A percentile compares a stretch with the other conserved stretches of the same genome.
Evolutionary conservation across 2,797 vertebrate species (phyloP).

Genomic region (Coccyzus lansbergi): DNA sequence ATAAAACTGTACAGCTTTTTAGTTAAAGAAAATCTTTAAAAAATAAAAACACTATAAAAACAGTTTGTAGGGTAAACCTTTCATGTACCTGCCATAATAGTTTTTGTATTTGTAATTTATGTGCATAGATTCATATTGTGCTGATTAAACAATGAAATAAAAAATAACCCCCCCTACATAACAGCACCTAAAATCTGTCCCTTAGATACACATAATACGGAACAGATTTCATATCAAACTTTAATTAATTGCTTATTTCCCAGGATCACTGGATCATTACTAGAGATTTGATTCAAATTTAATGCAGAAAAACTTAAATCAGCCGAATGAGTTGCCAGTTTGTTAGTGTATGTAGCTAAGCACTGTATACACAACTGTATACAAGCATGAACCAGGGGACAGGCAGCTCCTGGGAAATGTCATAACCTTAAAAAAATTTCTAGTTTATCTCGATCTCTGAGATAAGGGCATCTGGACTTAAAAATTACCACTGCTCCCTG

Average conservation of each 20-base stretch:
- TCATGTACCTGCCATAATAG: not conserved
- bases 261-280: not conserved
- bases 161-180: not conserved
- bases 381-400: not conserved
- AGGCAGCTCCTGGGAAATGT: not conserved
- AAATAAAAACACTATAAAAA: not conserved
- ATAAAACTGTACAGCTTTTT: not conserved
- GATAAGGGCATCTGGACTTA: not conserved
- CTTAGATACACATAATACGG: not conserved
- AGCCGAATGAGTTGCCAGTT: not conserved
- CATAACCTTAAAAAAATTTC: not conserved
- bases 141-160: not conserved
- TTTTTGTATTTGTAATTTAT: not conserved
- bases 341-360: not conserved
- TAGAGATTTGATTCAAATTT: not conserved
- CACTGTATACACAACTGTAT: rapidly evolving
- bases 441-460: not conserved
- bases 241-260: not conserved
- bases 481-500: not conserved
- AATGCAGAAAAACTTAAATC: not conserved
- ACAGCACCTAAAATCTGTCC: not conserved
- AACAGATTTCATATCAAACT: not conserved
- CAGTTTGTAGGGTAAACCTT: not conserved
- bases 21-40: not conserved
- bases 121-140: not conserved